Base-by-base conservation (phyloP, 2,113 vertebrate genomes). In the Triplophysa siluroides region DNA sequence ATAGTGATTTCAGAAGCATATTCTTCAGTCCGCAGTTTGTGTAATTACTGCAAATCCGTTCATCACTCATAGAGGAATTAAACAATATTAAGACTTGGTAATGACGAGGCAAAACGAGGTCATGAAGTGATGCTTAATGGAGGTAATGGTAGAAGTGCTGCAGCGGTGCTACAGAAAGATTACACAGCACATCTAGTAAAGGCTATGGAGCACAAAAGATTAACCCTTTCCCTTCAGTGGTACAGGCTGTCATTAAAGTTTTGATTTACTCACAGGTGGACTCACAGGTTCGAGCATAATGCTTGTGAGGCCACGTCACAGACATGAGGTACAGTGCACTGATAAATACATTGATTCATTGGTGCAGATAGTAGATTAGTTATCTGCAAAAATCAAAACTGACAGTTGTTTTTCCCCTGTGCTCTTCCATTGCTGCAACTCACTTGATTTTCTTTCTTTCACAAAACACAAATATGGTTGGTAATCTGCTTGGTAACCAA, bases 151-250 rank as follows among this genome's bases (percentile, higher is more conserved):
- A 62, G 58, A 63, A 75, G 16, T 47, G 56, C 72, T 75, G 58
- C 56, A 62, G 38, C 41, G 47, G 72, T 75, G 21, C 41, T 47
- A 61, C 21, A 38, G 74, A 77, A 54, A 52, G 62, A 77, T 64
- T 33, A 76, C 73, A 76, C 73, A 76, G 73, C 38, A 76, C 6
- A 76, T 76, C 56, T 29, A 63, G 38, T 76, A 41, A 47, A 63
- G 61, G 60, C 14, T 19, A 65, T 52, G 23, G 45, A 76, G 74
- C 74, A 76, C 73, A 76, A 76, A 64, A 74, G 56, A 74, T 33
- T 74, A 74, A 68, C 41, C 41, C 33, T 74, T 74, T 64, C 43
- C 73, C 26, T 50, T 76, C 61, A 64, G 45, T 11, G 10, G 24
- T 18, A 64, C 74, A 54, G 41, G 29, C 7, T 73, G 54, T 60